Base-by-base conservation (phyloP, 2,797 vertebrate species). In the Brachyalestes nurse region DNA sequence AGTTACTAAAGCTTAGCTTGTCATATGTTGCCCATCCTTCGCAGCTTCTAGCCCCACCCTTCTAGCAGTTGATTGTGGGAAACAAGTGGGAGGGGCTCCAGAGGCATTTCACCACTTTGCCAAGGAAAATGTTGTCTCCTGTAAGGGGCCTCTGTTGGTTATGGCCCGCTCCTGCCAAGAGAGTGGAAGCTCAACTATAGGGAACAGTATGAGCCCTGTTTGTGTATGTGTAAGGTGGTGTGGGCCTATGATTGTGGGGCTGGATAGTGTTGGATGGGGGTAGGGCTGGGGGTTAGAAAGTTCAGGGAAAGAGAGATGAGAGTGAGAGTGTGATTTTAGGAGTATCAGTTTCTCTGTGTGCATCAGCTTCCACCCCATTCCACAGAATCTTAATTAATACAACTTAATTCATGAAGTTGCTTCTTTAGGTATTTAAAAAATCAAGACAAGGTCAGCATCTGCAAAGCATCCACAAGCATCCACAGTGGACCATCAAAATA, bases 161-260 rank as follows among this genome's bases (percentile, higher is more conserved):
- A 80, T 65, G 71, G 75, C 57, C 75, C 47, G 49, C 77, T 79
- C 28, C 79, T 71, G 58, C 72, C 72, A 53, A 23, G 25, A 40
- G 75, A 80, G 67, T 75, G 73, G 75, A 58, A 60, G 66, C 23
- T 69, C 23, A 53, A 53, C 55, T 25, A 23, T 13, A 64, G 49
- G 42, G 84, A 90, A 88, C 86, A 88, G 82, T 84, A 61, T 51
- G 61, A 28, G 62, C 65, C 66, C 79, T 89, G 83, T 51, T 13
- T 88, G 69, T 76, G 19, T 67, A 47, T 74, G 67, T 58, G 38
- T 62, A 13, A 69, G 51, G 71, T 70, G n/a, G 45, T 60, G 62
- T 72, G 65, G 69, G 70, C 10, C 57, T 47, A 71, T 76, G 78
- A 82, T 72, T 83, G 61, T 66, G 62, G 71, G 73, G 45, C 25